These are phyloP conservation scores for Coptodon bakossiorum DNA, from an alignment of 2,113 vertebrate genomes.

Conservation along the genomic window DNA sequence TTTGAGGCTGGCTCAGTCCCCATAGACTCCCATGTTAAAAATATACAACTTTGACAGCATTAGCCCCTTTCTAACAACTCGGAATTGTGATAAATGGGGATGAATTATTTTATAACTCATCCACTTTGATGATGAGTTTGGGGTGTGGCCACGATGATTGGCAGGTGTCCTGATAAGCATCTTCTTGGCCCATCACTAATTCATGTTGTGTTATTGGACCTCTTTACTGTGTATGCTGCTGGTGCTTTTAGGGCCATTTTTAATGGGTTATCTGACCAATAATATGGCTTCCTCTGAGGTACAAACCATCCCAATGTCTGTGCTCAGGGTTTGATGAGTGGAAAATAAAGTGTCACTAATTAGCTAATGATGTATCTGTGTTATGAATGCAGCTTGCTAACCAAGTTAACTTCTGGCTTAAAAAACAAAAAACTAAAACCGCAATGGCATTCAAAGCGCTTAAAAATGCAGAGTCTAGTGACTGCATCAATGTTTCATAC, in stretches of 20 bases:
- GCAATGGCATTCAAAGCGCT: background rate
- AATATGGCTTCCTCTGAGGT: background rate
- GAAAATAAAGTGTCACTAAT: background rate
- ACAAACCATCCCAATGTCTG: background rate
- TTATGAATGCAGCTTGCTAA: background rate
- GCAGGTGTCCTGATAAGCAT: background rate
- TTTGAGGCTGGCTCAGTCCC: background rate
- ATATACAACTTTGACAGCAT: background rate
- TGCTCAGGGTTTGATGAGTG: background rate
- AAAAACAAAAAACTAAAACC: background rate
- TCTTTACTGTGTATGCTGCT: background rate
- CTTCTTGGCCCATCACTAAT: background rate
- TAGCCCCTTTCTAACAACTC: background rate
- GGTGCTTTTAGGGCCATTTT: background rate
- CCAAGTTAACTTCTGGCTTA: background rate
- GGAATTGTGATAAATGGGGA: background rate
- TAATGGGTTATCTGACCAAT: background rate
- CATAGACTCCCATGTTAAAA: background rate
- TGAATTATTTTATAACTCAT: background rate
- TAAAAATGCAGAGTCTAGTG: background rate
- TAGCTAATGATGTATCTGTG: background rate
- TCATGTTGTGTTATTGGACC: background rate
- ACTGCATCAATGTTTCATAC: background rate
- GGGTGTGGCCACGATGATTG: background rate
- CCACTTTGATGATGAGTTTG: background rate